Base-by-base conservation (phyloP, 1,140 invertebrate species). In the Drosophila kepulauana region DNA sequence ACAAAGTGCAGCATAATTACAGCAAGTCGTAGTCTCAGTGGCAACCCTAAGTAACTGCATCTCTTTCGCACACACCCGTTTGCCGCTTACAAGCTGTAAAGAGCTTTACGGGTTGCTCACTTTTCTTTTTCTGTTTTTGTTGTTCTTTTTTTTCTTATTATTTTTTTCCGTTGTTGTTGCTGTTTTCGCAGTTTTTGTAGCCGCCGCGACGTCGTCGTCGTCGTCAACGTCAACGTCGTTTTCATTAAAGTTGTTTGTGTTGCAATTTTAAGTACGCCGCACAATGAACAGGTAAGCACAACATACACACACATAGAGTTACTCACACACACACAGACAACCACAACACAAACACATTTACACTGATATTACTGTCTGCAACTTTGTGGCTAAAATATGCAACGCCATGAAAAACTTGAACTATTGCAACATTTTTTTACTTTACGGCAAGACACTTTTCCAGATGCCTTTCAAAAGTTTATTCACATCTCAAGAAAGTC, bases 161-260 rank as follows among this genome's bases (percentile, higher is more conserved):
- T 38, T 63, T 62, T 48, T 49, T 76, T 38, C 8, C 35, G 35
- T 38, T 38, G 63, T 73, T 81, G 46, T 86, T 78, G 67, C 38
- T 78, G 73, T 70, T 70, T 56, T 56, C 52, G 67, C 71, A 62
- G 65, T 57, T 66, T 25, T 72, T 66, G 68, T 45, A 70, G 52
- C 57, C 71, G 56, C 38, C 63, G 70, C 78, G 59, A 33, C 58
- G 59, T 81, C 43, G 69, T 64, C 68, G 59, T 48, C 58, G 45
- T 81, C 43, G 69, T 64, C 68, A 75, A 71, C 82, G 67, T 78
- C 81, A 76, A 71, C 84, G 67, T 78, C 81, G 77, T 80, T 78
- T 89, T 88, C 74, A 88, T 89, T 78, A 88, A 88, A 88, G 84
- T 89, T 87, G 84, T 88, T 89, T 89, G 81, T 89, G 84, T 79